phyloP scores from a whole-genome alignment of 2,888 invertebrate species.

The Heterodera filipjevi region DNA sequence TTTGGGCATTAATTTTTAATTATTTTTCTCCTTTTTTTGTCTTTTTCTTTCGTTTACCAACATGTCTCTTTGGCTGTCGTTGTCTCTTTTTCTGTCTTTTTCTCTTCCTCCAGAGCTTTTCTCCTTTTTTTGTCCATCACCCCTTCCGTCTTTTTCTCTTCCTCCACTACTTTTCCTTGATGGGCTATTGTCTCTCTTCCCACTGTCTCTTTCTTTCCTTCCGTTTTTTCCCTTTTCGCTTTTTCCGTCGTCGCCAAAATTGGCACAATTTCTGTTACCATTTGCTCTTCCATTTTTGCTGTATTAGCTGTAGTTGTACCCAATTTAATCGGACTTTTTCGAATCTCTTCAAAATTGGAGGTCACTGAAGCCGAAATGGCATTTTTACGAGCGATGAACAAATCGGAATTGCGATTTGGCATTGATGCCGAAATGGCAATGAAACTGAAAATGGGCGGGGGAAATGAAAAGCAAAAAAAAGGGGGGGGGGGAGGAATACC shows the following conservation, averaged over 20 bases:
- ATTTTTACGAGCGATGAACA: conserved; percentile 9
- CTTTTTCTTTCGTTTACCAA: neutral
- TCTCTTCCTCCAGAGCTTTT: neutral
- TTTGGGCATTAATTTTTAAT: neutral
- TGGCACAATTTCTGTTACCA: neutral
- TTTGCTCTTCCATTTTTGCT: neutral
- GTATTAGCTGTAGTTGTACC: neutral
- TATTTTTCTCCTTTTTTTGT: neutral
- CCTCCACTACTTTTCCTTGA: neutral
- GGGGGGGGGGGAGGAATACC: neutral
- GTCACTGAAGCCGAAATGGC: conserved; percentile 1
- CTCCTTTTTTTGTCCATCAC: neutral
- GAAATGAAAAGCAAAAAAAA: neutral
- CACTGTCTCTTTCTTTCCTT: neutral
- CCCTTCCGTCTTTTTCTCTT: neutral
- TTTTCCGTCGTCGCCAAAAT: neutral
- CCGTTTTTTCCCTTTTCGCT: neutral
- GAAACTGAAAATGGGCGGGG: neutral
- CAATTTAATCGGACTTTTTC: neutral
- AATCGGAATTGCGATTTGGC: conserved; percentile 8
- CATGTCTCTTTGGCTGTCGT: neutral
- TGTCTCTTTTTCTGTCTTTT: neutral
- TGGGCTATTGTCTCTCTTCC: neutral
- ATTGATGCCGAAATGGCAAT: conserved; percentile 5
- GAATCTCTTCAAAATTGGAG: conserved; percentile 8